phyloP scores from a whole-genome alignment of 2,888 invertebrate species.

The Nycteola revayana region DNA sequence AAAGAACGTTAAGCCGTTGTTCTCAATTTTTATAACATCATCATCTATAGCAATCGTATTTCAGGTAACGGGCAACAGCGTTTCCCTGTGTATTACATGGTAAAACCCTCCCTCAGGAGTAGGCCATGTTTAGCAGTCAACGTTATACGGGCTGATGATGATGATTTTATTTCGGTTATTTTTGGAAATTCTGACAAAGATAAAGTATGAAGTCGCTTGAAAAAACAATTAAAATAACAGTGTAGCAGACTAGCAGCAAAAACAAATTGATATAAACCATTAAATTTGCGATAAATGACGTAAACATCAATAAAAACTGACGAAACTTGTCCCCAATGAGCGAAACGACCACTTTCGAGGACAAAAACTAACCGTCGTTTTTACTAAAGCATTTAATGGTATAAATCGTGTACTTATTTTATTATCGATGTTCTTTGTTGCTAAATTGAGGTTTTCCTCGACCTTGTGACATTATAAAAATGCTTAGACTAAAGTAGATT shows the following conservation, averaged over 20 bases:
- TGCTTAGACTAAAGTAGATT: constrained; percentile 42
- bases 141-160: too few relatives aligned
- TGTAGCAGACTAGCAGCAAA: background rate
- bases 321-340: constrained; percentile 29
- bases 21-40: too few relatives aligned
- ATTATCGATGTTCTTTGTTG: constrained; percentile 50
- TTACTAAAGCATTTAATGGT: constrained; percentile 33
- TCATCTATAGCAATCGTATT: too few relatives aligned
- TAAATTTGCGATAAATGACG: constrained; percentile 23
- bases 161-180: too few relatives aligned
- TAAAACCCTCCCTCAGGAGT: too few relatives aligned
- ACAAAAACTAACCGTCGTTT: constrained; percentile 39
- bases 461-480: constrained; percentile 45
- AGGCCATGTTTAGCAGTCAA: too few relatives aligned
- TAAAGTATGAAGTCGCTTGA: too few relatives aligned
- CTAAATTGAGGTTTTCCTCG: constrained; percentile 48
- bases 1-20: too few relatives aligned
- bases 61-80: too few relatives aligned
- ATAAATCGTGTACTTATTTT: constrained; percentile 38
- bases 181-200: too few relatives aligned
- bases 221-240: too few relatives aligned
- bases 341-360: constrained; percentile 22
- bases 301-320: constrained; percentile 21
- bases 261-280: constrained; percentile 1
- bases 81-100: too few relatives aligned